Evolutionary conservation across 2,797 vertebrate genomes (phyloP).

Genomic region (Acanthurus leucopareius): DNA sequence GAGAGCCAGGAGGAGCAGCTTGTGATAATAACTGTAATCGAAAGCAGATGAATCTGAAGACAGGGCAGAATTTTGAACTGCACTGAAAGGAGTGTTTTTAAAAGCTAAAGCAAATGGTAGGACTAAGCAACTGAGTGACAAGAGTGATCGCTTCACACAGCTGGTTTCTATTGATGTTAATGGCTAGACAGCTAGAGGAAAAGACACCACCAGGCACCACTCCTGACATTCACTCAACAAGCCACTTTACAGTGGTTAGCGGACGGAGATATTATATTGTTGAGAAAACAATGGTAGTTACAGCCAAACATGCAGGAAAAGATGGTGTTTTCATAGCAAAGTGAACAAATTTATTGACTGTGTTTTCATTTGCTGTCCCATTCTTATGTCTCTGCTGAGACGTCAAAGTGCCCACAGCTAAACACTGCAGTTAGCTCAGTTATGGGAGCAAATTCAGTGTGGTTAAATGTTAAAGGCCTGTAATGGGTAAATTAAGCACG

Average conservation of each 20-base stretch:
- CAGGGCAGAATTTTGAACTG: slow-evolving; percentile 67
- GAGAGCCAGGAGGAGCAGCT: slow-evolving; percentile 75
- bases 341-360: slow-evolving; percentile 23
- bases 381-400: slow-evolving; percentile 13
- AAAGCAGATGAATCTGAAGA: slow-evolving; percentile 76
- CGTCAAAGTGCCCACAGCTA: background rate
- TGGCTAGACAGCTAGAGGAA: slow-evolving; percentile 55
- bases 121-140: slow-evolving; percentile 68
- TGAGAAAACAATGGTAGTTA: slow-evolving; percentile 57
- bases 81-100: slow-evolving; percentile 70
- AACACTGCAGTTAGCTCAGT: background rate
- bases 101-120: slow-evolving; percentile 68
- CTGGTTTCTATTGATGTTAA: slow-evolving; percentile 79
- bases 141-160: slow-evolving; percentile 72
- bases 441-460: background rate
- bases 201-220: slow-evolving; percentile 67
- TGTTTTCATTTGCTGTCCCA: slow-evolving; percentile 34
- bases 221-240: slow-evolving; percentile 61
- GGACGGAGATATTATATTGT: slow-evolving; percentile 52
- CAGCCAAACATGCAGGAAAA: slow-evolving; percentile 36
- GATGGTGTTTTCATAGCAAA: slow-evolving; percentile 39
- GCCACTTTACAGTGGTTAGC: slow-evolving; percentile 63
- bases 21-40: slow-evolving; percentile 86
- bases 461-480: slow-evolving; percentile 4
- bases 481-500: background rate